Base-by-base conservation (phyloP, 2,888 invertebrate species). In the Phrixothrix hirtus region DNA sequence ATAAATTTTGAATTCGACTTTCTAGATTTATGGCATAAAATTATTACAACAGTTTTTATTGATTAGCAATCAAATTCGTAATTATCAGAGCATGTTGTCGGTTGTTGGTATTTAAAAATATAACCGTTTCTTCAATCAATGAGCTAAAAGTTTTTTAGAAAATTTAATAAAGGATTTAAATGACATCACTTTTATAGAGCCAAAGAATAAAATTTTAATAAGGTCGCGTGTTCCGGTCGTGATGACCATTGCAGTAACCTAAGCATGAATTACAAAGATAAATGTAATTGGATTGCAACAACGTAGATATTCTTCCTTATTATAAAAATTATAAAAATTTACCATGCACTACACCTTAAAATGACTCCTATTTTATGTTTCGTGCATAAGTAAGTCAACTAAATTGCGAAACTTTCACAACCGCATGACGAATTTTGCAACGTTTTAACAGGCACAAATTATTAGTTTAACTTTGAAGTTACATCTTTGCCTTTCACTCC, bases 221-320 rank as follows among this genome's bases (percentile, higher is more conserved):
- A 61, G 62, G 63, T 57, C 63, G 51, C 41, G 21, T 50, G 58
- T 61, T 63, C 52, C 60, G 58, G 59, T 59, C 56, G 57, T 58
- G 57, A 39, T 29, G 48, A 46, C 37, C 30, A 46, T 27, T 12
- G 49, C 50, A 57, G 57, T 57, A 53, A 37, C 35, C 41, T 46
- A 39, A 48, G 45, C 47, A 35, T 31, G 58, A 56, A 59, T 57
- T 53, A 42, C 48, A 36, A 36, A 43, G 17, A 41, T 48, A 46
- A 26, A 21, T 47, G 47, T 38, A 46, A 46, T 46, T 38, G 15
- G 31, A 13, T 4, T 31, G 30, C 15, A 38, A 13, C 15, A 15
- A 31, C 41, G 41, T 41, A 10, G 35, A 10, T 27, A 25, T 26
- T 36, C 38, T 38, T 38, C 41, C 31, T 30, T 14, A n/a, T 9